These are phyloP conservation scores for Leptopterna dolabrata DNA, from an alignment of 2,888 invertebrate species.

Conservation along the genomic window DNA sequence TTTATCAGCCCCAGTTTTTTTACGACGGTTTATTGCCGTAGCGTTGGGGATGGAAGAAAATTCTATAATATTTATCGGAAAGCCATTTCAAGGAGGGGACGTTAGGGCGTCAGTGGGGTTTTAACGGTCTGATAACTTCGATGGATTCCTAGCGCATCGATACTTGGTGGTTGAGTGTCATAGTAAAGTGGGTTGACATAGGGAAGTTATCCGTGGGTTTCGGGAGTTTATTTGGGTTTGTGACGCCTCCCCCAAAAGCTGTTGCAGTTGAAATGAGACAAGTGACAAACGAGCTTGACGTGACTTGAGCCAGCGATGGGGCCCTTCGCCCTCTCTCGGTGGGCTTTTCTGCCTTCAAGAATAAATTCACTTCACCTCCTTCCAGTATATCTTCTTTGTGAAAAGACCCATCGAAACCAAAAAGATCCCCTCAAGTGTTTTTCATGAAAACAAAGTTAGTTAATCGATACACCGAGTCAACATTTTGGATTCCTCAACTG, in stretches of 20 bases:
- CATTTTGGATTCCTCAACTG: too few species aligned
- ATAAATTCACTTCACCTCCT: neutral
- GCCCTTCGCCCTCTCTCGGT: neutral
- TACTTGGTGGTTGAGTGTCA: neutral
- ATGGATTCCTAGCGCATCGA: neutral
- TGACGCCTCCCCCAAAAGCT: neutral
- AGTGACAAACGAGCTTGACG: neutral
- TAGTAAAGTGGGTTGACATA: neutral
- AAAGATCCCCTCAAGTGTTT: too few species aligned
- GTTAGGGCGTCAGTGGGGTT: neutral
- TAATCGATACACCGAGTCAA: too few species aligned
- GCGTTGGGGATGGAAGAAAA: neutral
- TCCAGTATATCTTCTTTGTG: neutral
- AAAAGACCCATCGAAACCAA: too few species aligned
- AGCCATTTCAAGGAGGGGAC: neutral
- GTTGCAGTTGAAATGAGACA: neutral
- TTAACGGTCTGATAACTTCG: neutral
- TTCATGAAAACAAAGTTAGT: too few species aligned
- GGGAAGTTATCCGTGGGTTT: neutral
- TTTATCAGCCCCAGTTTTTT: too few species aligned
- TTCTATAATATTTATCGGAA: neutral
- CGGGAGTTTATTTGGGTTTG: neutral
- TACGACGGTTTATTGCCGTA: too few species aligned
- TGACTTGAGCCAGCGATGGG: neutral
- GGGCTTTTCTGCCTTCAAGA: neutral